Evolutionary conservation across 2,797 vertebrate genomes (phyloP).

Genomic region (Zonotrichia albicollis): DNA sequence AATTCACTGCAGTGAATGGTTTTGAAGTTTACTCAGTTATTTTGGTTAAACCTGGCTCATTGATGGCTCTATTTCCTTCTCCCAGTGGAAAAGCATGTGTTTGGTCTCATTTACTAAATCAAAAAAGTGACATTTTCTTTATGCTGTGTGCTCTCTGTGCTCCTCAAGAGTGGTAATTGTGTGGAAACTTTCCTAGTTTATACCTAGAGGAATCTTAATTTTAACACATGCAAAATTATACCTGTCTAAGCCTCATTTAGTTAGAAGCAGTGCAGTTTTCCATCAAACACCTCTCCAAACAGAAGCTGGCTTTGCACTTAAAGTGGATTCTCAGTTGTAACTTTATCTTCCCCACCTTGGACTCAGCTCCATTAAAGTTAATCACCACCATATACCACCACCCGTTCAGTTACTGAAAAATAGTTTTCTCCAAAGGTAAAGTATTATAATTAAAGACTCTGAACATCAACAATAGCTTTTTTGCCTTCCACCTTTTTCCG

Average conservation of each 20-base stretch:
- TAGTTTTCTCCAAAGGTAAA: conserved; percentile 59
- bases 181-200: background rate
- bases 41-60: background rate
- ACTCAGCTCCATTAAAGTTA: conserved; percentile 66
- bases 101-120: background rate
- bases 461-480: conserved; percentile 43
- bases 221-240: conserved; percentile 51
- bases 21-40: background rate
- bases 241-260: conserved; percentile 59
- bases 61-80: conserved; percentile 16
- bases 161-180: conserved; percentile 1
- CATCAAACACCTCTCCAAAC: conserved; percentile 36
- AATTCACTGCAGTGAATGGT: background rate
- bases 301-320: conserved; percentile 54
- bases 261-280: conserved; percentile 46
- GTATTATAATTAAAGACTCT: conserved; percentile 46
- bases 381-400: conserved; percentile 64
- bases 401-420: conserved; percentile 63
- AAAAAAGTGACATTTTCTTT: conserved; percentile 16
- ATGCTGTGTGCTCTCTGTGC: background rate
- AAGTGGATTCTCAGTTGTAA: conserved; percentile 52
- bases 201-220: conserved; percentile 57
- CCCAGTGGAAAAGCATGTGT: background rate
- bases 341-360: conserved; percentile 57
- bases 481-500: background rate